Base-by-base conservation (phyloP, 2,113 vertebrate species). In the Tragelaphus strepsiceros region DNA sequence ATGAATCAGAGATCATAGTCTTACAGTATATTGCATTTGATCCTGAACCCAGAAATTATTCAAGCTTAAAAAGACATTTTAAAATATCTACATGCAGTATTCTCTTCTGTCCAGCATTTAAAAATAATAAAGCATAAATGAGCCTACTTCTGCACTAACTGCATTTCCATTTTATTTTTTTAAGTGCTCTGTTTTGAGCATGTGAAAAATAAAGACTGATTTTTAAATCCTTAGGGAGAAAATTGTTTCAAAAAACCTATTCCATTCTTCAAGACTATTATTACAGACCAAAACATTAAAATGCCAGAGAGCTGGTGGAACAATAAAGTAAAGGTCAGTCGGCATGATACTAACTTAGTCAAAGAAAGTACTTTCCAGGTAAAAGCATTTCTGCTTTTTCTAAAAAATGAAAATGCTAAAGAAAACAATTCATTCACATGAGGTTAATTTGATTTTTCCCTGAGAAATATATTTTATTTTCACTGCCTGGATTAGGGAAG, bases 201-300 rank as follows among this genome's bases (percentile, higher is more conserved):
- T 19, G 88, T 96, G 84, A 94, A 95, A 96, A 64, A 82, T 90
- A 94, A 89, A 97, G 95, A 91, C 86, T 82, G 83, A 64, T 94
- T 96, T 96, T 98, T 88, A 98, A 98, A 94, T 86, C 58, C 88
- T 95, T 58, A 92, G 91, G 86, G 94, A 96, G 71, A 74, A 97
- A 95, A 84, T 74, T 94, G 30, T 32, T 96, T 97, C 71, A 59
- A 94, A 92, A 96, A 96, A 83, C 74, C 51, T 8, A 30, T 49
- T 98, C 86, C 35, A 81, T 96, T 64, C 86, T 97, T 98, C 67
- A 96, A 74, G 59, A 81, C 94, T 94, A n/a, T 97, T 77, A 92
- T 93, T 98, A 95, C 0, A 9, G 21, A 94, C 78, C 89, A 83
- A 87, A 61, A 83, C 86, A 95, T 74, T 92, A 89, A 98, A 97